Evolutionary conservation across 1,140 invertebrate genomes (phyloP), one percentile per base, ranked within the genome.

Genomic region (Forficula auricularia): DNA sequence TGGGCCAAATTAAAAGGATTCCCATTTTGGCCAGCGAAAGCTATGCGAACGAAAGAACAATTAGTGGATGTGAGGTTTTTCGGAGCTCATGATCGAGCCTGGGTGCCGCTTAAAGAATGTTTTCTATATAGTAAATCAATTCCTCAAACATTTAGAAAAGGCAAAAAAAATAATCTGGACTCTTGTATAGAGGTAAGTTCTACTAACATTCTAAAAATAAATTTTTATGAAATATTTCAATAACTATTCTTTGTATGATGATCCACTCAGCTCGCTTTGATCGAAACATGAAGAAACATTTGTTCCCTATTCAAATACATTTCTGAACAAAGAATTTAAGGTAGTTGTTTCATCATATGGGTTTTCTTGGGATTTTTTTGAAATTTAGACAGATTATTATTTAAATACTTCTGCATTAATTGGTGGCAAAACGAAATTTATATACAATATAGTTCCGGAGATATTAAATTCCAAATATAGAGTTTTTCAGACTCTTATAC

Each of bases 1-100:
- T 92, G 87, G 87, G 88, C 88, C 0, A 89, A 90, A 56, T 61
- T 94, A 0, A 92, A 91, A 66, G 88, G 88, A 12, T 94, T 90
- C 54, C 90, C 89, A 2, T 90, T 81, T 62, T 94, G 90, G 89
- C 89, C 90, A 0, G 87, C 85, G 0, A 95, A 95, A 65, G 84
- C 78, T 0, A 80, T 92, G 74, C 66, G 79, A 19, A 60, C 71
- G 10, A 81, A 79, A 50, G 66, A 75, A 39, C 75, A 77, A 0
- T 64, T 73, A 42, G 81, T 92, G 1, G 89, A 94, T 61, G 86
- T 91, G 7, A 62, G 88, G 12, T 95, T 95, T 63, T 95, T 95
- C 62, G 90, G 90, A 3, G 37, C 37, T 16, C 42, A 38, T 38
- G 35, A 38, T 47, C 65, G 72, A 48, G 86, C 88, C 2, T 90